phyloP scores from a whole-genome alignment of 2,888 invertebrate species.

The Andrena hattorfiana region DNA sequence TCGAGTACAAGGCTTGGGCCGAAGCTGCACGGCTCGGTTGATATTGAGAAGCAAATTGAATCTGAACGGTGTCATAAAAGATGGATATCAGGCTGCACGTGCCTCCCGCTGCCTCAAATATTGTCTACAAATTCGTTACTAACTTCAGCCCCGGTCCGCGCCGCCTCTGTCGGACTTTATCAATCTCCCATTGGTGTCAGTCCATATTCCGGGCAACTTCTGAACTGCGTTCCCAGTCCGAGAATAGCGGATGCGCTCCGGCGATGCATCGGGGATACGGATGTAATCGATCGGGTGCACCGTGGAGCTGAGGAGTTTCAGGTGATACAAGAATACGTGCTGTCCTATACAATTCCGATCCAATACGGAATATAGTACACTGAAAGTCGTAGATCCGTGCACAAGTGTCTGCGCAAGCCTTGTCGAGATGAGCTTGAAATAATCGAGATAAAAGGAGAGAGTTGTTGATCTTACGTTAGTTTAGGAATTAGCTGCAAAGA shows the following conservation, averaged over 20 bases:
- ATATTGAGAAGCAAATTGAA: constrained; percentile 81
- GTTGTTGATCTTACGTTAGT: too few relatives aligned
- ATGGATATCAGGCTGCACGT: constrained; percentile 76
- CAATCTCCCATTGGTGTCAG: constrained; percentile 61
- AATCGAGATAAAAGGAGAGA: too few relatives aligned
- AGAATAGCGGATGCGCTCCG: constrained; percentile 9
- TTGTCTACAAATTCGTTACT: constrained; percentile 75
- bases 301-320: neutral
- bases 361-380: too few relatives aligned
- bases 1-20: constrained; percentile 47
- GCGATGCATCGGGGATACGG: constrained; percentile 15
- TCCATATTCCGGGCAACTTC: constrained; percentile 42
- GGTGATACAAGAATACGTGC: neutral
- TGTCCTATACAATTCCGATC: neutral
- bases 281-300: constrained; percentile 32
- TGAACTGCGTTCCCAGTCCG: constrained; percentile 22
- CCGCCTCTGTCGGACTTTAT: constrained; percentile 58
- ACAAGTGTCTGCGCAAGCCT: too few relatives aligned
- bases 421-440: too few relatives aligned
- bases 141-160: constrained; percentile 56
- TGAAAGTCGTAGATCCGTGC: too few relatives aligned
- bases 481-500: neutral
- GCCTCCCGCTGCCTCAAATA: constrained; percentile 58
- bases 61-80: constrained; percentile 79
- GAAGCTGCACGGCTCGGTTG: constrained; percentile 67